Percentiles rank a stretch among this genome's conserved stretches.
Evolutionary conservation across 2,797 vertebrate species (phyloP).

Genomic region (Pyrocephalus nanus): DNA sequence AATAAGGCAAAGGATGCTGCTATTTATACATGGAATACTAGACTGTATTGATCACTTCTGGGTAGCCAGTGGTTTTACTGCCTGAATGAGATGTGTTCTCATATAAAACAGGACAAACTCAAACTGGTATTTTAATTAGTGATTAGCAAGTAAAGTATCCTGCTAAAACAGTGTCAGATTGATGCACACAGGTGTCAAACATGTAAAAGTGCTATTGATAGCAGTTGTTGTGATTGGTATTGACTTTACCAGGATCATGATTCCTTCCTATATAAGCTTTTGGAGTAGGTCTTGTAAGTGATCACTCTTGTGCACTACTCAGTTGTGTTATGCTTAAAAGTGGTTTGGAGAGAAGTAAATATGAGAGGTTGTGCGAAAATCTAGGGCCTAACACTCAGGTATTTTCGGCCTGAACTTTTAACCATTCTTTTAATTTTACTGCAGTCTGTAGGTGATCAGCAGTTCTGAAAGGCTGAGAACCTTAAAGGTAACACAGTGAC

Average conservation of each 20-base stretch:
- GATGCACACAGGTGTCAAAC: not conserved
- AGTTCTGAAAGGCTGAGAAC: not conserved
- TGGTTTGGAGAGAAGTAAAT: not conserved
- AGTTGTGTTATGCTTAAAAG: not conserved
- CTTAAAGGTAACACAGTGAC: no score
- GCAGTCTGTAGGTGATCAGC: not conserved
- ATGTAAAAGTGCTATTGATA: not conserved
- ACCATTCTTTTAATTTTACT: not conserved
- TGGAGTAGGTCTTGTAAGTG: not conserved
- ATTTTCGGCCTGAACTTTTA: not conserved
- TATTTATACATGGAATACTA: not conserved
- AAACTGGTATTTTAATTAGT: not conserved
- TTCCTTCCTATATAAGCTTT: not conserved
- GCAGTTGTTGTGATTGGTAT: not conserved
- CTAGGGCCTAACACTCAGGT: not conserved
- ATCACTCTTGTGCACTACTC: not conserved
- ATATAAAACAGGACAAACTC: not conserved
- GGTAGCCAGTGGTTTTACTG: not conserved
- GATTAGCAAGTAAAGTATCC: not conserved
- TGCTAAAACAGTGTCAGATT: not conserved
- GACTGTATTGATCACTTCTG: rapidly evolving
- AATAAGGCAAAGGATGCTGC: not conserved
- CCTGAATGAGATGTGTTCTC: not conserved
- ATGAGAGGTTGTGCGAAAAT: not conserved
- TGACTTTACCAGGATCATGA: not conserved